phyloP scores from a whole-genome alignment of 2,113 vertebrate genomes.

The Laterallus jamaicensis region DNA sequence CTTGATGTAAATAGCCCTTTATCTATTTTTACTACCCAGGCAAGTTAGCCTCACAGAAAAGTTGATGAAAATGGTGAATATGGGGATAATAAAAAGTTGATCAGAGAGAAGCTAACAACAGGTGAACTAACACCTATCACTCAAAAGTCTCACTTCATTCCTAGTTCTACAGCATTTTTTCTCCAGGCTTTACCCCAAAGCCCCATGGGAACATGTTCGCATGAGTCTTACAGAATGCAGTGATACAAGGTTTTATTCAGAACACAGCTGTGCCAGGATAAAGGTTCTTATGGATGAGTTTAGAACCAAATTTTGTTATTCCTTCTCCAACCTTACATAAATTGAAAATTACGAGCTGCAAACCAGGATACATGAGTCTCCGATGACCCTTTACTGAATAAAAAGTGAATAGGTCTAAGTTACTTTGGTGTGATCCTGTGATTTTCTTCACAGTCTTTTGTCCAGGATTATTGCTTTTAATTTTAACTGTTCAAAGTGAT shows the following conservation, averaged over 20 bases:
- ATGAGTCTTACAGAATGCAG: not conserved
- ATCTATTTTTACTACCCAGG: not conserved
- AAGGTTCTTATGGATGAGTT: not conserved
- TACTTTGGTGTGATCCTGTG: not conserved
- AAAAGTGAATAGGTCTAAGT: not conserved
- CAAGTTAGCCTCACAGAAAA: not conserved
- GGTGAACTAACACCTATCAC: not conserved
- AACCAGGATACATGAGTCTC: not conserved
- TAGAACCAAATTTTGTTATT: not conserved
- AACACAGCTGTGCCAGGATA: not conserved
- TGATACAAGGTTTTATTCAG: slow-evolving; percentile 30
- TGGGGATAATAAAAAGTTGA: not conserved
- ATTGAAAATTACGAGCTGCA: not conserved
- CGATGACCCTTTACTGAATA: not conserved
- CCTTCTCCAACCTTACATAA: not conserved
- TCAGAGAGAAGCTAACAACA: not conserved
- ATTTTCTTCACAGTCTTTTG: slow-evolving; percentile 32
- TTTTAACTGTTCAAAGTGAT: slow-evolving; percentile 39
- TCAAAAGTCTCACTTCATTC: not conserved
- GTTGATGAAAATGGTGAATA: not conserved
- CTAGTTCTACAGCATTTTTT: not conserved
- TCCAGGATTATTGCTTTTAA: slow-evolving; percentile 45
- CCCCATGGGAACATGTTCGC: not conserved
- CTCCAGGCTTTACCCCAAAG: not conserved
- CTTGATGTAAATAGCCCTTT: not conserved